Evolutionary conservation across 2,113 vertebrate species (phyloP).

Genomic region (Brachirus orientalis): DNA sequence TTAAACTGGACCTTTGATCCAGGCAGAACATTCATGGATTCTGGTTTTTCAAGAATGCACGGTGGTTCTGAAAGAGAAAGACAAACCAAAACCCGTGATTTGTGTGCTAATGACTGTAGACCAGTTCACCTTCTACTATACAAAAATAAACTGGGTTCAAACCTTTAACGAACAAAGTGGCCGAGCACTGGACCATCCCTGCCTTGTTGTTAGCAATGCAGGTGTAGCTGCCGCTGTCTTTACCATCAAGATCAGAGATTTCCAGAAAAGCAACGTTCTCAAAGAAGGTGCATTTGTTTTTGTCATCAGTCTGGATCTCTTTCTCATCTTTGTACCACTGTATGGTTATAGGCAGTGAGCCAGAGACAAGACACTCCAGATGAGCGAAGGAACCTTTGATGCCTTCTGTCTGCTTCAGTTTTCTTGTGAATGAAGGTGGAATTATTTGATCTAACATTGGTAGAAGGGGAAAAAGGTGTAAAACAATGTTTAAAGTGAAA

Average conservation of each 20-base stretch:
- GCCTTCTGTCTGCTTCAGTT: slow-evolving; percentile 92
- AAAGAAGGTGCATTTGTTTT: slow-evolving; percentile 94
- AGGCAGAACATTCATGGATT: slow-evolving; percentile 90
- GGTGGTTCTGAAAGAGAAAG: slow-evolving; percentile 87
- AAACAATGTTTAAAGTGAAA: not conserved
- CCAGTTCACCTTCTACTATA: too few species aligned
- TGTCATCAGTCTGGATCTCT: slow-evolving; percentile 88
- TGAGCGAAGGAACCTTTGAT: slow-evolving; percentile 96
- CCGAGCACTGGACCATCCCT: slow-evolving; percentile 92
- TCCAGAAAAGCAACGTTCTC: slow-evolving; percentile 96
- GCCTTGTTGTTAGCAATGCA: slow-evolving; percentile 94
- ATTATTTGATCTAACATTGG: slow-evolving; percentile 92
- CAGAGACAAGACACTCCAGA: slow-evolving; percentile 94
- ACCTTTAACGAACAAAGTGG: slow-evolving; percentile 95
- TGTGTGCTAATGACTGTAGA: not conserved
- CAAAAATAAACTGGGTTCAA: slow-evolving; percentile 46
- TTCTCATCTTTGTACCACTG: slow-evolving; percentile 94
- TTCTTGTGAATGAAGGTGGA: slow-evolving; percentile 96
- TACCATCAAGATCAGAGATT: slow-evolving; percentile 89
- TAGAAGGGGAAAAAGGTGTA: slow-evolving; percentile 30
- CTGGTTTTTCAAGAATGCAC: slow-evolving; percentile 91
- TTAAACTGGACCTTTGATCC: slow-evolving; percentile 91
- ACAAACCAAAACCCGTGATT: not conserved
- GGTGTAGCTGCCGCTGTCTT: slow-evolving; percentile 91
- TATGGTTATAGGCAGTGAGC: slow-evolving; percentile 93